phyloP scores from a whole-genome alignment of 92 coral and sea anemone species.

The Zoanthus gigantus region DNA sequence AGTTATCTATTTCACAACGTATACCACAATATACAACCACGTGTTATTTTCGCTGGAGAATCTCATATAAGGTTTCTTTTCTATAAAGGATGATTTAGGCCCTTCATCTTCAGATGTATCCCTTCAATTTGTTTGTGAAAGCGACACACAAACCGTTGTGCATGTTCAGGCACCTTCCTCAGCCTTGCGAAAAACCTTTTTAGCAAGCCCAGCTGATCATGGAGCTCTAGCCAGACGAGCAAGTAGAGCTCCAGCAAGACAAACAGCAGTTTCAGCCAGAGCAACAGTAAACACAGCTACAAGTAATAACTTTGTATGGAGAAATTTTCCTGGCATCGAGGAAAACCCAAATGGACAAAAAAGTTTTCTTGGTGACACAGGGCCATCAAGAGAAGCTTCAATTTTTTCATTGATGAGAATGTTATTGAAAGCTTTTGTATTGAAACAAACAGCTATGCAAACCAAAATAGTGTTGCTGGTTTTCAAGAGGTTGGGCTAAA shows the following conservation, averaged over 20 bases:
- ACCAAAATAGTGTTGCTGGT: conserved; percentile 20
- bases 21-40: conserved; percentile 42
- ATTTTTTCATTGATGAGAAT: conserved; percentile 22
- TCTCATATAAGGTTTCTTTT: conserved; percentile 21
- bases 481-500: conserved; percentile 43
- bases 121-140: conserved; percentile 43
- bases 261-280: too few relatives aligned
- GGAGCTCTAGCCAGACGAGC: conserved; percentile 30
- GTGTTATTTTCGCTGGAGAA: conserved; percentile 35
- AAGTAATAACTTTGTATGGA: conserved; percentile 50
- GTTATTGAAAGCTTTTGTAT: conserved; percentile 23
- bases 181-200: conserved; percentile 32
- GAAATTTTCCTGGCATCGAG: conserved; percentile 39
- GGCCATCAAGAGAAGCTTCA: conserved; percentile 63
- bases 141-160: conserved; percentile 37
- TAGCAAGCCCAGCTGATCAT: neutral
- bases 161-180: conserved; percentile 42
- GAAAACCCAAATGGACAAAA: conserved; percentile 32
- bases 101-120: conserved; percentile 34
- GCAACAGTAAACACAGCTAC: neutral
- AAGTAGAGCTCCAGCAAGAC: too few relatives aligned
- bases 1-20: conserved; percentile 8
- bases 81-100: conserved; percentile 39
- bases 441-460: conserved; percentile 61
- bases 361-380: conserved; percentile 27